Conservation (phyloP, 2,113 vertebrate genomes). For the Mystacornis crossleyi region DNA sequence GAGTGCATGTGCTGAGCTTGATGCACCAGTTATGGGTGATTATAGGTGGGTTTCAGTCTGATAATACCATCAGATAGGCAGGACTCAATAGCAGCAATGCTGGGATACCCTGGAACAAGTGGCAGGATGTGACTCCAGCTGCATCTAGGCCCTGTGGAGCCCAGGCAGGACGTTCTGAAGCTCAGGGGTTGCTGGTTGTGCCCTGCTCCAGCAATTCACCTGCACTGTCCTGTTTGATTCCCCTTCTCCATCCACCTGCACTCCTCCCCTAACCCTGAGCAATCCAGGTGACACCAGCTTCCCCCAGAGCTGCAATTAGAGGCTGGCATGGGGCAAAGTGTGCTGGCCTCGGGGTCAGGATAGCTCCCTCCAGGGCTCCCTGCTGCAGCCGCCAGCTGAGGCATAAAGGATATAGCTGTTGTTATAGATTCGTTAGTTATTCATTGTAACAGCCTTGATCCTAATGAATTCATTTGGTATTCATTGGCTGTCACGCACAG, state of each 20-base stretch:
- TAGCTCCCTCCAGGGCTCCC: not conserved
- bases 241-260: not conserved
- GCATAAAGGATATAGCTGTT: not conserved
- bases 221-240: not conserved
- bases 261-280: not conserved
- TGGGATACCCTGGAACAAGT: accelerated
- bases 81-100: not conserved
- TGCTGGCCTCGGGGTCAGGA: not conserved
- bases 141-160: not conserved
- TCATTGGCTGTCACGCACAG: slow-evolving; percentile 60
- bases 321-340: not conserved
- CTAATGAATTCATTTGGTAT: slow-evolving; percentile 67
- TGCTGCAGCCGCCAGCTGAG: not conserved
- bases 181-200: not conserved
- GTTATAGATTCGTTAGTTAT: slow-evolving; percentile 52
- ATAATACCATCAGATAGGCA: not conserved
- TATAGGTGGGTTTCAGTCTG: not conserved
- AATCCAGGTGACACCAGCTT: not conserved
- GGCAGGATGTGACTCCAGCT: not conserved
- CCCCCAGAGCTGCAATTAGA: not conserved
- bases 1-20: not conserved
- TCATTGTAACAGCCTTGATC: slow-evolving; percentile 50
- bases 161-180: not conserved
- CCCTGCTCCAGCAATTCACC: not conserved
- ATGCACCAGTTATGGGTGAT: not conserved